Base-by-base conservation (phyloP, 2,797 vertebrate species). In the Percopsis omiscomaycus region DNA sequence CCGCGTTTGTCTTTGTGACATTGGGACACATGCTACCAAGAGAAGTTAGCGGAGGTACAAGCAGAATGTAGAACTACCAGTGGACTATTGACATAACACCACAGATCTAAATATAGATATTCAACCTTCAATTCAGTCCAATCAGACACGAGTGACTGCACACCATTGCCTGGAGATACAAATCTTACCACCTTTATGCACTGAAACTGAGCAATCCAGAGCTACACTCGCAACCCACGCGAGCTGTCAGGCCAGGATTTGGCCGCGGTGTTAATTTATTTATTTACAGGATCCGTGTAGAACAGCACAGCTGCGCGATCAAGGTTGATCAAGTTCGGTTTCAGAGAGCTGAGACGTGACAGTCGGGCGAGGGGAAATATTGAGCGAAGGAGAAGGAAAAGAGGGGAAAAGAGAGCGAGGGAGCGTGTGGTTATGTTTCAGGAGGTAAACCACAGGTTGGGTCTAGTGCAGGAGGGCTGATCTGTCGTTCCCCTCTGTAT, bases 381-480 rank as follows among this genome's bases (percentile, higher is more conserved):
- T 68, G 66, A 37, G 53, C 56, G 46, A 54, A 52, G 45, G 45
- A 74, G 59, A 64, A 63, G 42, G 57, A 78, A 75, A 78, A 68
- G 57, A 28, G 30, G 44, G 30, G 59, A 3, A 46, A 46, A 74
- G 73, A 73, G 74, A 61, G 73, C 57, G 73, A 75, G 77, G 71
- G 68, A 53, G 51, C 85, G 79, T 71, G 77, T 64, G 87, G 82
- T 86, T 84, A 66, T 83, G 84, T 89, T 91, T 89, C 82, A 88
- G 88, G 86, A 87, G 84, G 86, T 89, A 90, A 89, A 91, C 86
- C 90, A 85, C 89, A 91, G 82, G 84, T 90, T 89, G 80, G 82
- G 86, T 88, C 85, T 91, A 86, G 86, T 85, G 78, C 77, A 78
- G 82, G 66, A 78, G 81, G 78, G 81, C 88, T 89, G 90, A 90